Evolutionary conservation across 2,113 vertebrate genomes (phyloP), one percentile per base, ranked within the genome.

Genomic region (Synchiropus splendidus): DNA sequence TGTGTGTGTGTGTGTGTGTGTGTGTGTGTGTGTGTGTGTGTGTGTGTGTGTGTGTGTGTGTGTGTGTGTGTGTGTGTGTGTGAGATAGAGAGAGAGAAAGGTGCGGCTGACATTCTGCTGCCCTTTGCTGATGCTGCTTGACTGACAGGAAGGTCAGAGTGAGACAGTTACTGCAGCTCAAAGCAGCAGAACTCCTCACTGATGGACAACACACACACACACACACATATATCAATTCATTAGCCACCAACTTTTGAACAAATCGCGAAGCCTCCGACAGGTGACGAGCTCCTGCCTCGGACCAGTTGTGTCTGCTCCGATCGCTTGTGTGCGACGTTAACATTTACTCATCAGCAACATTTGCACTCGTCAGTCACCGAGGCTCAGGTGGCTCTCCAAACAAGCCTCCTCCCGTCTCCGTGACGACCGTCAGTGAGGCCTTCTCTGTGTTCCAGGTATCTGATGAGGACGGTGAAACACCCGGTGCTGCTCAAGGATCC

Each of bases 401-500:
- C n/a, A n/a, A n/a, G n/a, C n/a, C n/a, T n/a, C n/a, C n/a, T n/a
- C n/a, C n/a, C n/a, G n/a, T n/a, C n/a, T n/a, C n/a, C n/a, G n/a
- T n/a, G n/a, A n/a, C n/a, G n/a, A n/a, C n/a, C n/a, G n/a, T n/a
- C n/a, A n/a, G n/a, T n/a, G n/a, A n/a, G n/a, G n/a, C n/a, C n/a
- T n/a, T n/a, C 65, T 68, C 70, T 44, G 42, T 1, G 21, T 18
- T 4, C 11, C 75, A 99, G 95, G 68, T 99, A 97, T 70, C 84
- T 99, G 70, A 90, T 93, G 54, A 85, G 95, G 69, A 98, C 95
- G 13, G 93, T 92, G 42, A 93, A 92, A 42, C 95, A 98, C 64
- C 94, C 92, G 17, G 84, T 90, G 54, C 85, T 99, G 60, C 83
- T 96, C 54, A 95, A 98, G 55, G 95, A 99, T 77, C 88, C 92